Evolutionary conservation across 1,140 invertebrate species (phyloP), one percentile per base, ranked within the genome.

Genomic region (Grapholita molesta): DNA sequence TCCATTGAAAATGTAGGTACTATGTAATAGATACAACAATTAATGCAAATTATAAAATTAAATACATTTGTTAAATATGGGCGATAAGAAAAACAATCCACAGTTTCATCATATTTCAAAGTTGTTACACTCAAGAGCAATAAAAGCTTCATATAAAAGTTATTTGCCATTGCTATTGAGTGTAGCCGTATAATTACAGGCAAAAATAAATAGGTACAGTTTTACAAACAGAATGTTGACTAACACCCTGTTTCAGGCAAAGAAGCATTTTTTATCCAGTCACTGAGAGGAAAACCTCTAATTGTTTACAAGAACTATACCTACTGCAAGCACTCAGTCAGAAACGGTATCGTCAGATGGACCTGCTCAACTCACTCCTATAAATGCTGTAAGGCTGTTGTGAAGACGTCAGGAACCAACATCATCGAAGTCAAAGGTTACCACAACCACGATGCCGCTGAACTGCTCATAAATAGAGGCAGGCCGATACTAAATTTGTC

Each of bases 331-430:
- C 87, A 90, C 68, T 88, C 84, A 0, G 67, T 78, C 0, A 73
- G 84, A 15, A 85, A 83, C 18, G 83, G 79, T 2, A 74, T 86
- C 1, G 68, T 84, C 0, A 72, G 87, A 15, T 91, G 89, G 88
- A 87, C 82, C 0, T 91, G 89, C 57, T 90, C 88, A 0, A 90
- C 88, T 0, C 88, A 91, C 67, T 87, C 85, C 9, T 87, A 90
- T 48, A 91, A 85, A 67, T 84, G 84, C 32, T 91, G 88, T 55
- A 88, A 86, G 38, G 89, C 88, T 0, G 77, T 89, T 0, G 85
- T 90, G 18, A 91, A 90, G 64, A 90, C 89, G 0, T 64, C 35
- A 2, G 84, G 84, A 2, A 28, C 48, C 0, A 74, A 79, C 5
- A 88, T 91, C 25, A 79, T 90, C 0, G 79, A 87, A 66, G 76